Percentiles rank a stretch among this genome's conserved stretches.
phyloP scores from a whole-genome alignment of 2,113 vertebrate genomes.

The Emydura subglobosa region DNA sequence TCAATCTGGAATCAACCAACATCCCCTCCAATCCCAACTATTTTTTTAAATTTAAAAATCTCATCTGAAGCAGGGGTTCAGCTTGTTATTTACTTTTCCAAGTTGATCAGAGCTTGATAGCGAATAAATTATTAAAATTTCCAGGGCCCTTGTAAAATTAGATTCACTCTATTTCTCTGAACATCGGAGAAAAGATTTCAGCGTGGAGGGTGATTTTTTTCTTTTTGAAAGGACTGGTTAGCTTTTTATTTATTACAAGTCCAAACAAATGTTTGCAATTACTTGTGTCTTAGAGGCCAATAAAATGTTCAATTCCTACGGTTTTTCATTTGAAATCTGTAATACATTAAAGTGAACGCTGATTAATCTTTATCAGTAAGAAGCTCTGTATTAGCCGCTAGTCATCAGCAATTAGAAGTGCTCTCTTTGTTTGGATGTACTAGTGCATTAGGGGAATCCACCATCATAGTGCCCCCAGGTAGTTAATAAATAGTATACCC shows the following conservation, averaged over 20 bases:
- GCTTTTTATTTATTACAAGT: constrained; percentile 29
- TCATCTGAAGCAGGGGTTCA: neutral
- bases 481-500: neutral
- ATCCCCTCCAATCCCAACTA: neutral
- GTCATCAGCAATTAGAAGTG: neutral
- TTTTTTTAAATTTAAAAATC: neutral
- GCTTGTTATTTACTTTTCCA: constrained; percentile 56
- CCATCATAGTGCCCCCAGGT: neutral
- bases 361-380: neutral
- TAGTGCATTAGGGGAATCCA: neutral
- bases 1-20: neutral
- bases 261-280: constrained; percentile 49
- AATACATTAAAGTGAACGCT: constrained; percentile 8
- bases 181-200: neutral
- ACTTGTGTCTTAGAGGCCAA: constrained; percentile 32
- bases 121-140: constrained; percentile 16
- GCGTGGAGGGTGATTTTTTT: constrained; percentile 21
- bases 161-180: constrained; percentile 17
- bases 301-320: constrained; percentile 48
- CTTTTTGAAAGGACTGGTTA: constrained; percentile 43
- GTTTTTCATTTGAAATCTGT: constrained; percentile 47
- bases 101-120: constrained; percentile 23
- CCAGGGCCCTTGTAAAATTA: constrained; percentile 52
- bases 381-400: neutral
- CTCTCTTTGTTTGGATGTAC: neutral